Conservation (phyloP, 2,113 vertebrate species). For the Paedocypris sp. region DNA sequence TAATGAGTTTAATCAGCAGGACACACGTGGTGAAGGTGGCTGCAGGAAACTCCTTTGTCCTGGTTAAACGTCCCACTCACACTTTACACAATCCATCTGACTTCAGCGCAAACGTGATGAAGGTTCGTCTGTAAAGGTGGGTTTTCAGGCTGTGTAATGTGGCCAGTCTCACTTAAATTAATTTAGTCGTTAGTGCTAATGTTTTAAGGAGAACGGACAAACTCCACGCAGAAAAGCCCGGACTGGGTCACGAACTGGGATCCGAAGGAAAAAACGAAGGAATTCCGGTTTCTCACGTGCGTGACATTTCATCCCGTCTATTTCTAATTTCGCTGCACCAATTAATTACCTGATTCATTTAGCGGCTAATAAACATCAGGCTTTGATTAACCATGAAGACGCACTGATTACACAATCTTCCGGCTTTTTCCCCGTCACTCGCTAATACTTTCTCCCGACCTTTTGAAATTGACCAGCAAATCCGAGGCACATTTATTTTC, state of each 20-base stretch:
- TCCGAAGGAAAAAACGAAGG: background rate
- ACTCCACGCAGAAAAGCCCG: too few species aligned
- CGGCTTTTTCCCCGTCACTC: slow-evolving; percentile 8
- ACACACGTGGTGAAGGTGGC: slow-evolving; percentile 19
- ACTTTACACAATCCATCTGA: too few species aligned
- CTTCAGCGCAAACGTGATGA: too few species aligned
- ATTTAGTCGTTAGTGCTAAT: too few species aligned
- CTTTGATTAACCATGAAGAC: slow-evolving; percentile 14
- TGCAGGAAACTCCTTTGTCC: slow-evolving; percentile 9
- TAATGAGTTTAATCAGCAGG: slow-evolving; percentile 39
- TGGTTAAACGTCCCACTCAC: slow-evolving; percentile 5
- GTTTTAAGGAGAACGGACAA: too few species aligned
- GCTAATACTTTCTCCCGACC: slow-evolving; percentile 25
- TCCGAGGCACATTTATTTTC: slow-evolving; percentile 29
- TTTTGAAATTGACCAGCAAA: slow-evolving; percentile 37
- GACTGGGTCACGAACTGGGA: background rate
- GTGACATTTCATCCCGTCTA: slow-evolving; percentile 6
- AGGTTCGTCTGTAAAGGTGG: too few species aligned
- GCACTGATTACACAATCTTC: slow-evolving; percentile 18
- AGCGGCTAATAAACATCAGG: slow-evolving; percentile 30
- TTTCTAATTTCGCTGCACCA: slow-evolving; percentile 24
- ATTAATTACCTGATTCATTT: slow-evolving; percentile 34
- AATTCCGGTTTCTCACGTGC: background rate
- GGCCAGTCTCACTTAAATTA: too few species aligned
- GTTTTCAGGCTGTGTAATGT: too few species aligned